These are phyloP conservation scores for Triops cancriformis DNA, from an alignment of 1,140 invertebrate genomes.

Conservation along the genomic window DNA sequence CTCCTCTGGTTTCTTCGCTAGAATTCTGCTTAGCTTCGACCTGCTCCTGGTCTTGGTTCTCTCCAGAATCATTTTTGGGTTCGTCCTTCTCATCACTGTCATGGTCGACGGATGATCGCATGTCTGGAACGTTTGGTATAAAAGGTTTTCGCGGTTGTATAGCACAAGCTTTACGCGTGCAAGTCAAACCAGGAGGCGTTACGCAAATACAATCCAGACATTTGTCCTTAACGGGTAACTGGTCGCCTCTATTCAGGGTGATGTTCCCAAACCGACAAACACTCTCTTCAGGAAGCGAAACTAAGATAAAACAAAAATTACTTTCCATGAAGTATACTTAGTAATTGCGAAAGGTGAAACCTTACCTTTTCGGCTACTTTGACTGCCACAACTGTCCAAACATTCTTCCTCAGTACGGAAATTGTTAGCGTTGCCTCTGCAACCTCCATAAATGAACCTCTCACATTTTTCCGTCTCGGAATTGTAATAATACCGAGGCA, in stretches of 20 bases:
- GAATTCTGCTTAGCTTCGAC: neutral
- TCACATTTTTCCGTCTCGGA: conserved; percentile 5
- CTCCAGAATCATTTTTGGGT: neutral
- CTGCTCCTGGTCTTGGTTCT: neutral
- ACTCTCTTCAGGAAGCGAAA: neutral
- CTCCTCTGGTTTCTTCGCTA: neutral
- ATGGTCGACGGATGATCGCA: neutral
- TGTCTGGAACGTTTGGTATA: neutral
- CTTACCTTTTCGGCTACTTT: neutral
- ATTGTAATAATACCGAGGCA: conserved; percentile 23
- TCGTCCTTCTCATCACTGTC: neutral
- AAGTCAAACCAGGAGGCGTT: conserved; percentile 27
- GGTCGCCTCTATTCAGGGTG: conserved; percentile 24
- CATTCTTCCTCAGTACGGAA: conserved; percentile 74
- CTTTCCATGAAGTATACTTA: neutral
- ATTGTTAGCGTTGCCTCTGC: conserved; percentile 80
- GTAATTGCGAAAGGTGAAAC: neutral
- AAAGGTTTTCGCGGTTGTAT: neutral
- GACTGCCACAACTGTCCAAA: conserved; percentile 53
- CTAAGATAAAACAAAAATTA: neutral
- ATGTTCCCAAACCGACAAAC: conserved; percentile 21
- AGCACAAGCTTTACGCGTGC: conserved; percentile 11
- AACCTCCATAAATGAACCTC: conserved; percentile 78
- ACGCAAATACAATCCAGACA: conserved; percentile 23
- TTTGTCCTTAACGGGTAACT: neutral